These are phyloP conservation scores for Chrysemys picta DNA, from an alignment of 2,113 vertebrate species.

Conservation along the genomic window DNA sequence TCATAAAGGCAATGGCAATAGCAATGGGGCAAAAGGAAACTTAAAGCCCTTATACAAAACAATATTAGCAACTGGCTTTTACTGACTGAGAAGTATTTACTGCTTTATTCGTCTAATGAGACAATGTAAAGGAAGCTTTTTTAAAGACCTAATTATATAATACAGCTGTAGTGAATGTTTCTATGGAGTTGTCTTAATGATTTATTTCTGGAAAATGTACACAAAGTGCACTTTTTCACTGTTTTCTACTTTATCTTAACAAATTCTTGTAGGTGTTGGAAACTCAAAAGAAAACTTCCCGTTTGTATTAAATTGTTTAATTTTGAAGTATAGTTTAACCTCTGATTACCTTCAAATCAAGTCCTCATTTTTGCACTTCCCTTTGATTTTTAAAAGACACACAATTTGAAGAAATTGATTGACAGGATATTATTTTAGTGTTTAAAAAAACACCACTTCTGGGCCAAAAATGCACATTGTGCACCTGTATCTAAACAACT, in stretches of 20 bases:
- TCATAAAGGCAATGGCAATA: slow-evolving; percentile 9
- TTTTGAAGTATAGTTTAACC: not conserved
- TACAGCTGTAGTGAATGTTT: not conserved
- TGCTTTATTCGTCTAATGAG: slow-evolving; percentile 1
- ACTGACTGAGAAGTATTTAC: not conserved
- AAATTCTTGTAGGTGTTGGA: not conserved
- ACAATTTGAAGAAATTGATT: not conserved
- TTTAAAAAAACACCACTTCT: not conserved
- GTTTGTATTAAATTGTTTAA: not conserved
- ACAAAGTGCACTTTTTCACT: not conserved
- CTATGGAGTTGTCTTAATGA: not conserved
- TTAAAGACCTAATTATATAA: not conserved
- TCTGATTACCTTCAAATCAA: not conserved
- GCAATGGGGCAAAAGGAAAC: not conserved
- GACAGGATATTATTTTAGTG: not conserved
- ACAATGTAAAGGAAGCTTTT: not conserved
- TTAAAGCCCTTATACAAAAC: accelerated
- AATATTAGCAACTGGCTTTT: not conserved
- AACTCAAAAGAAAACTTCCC: not conserved
- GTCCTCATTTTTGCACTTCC: not conserved
- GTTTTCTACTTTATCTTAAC: not conserved
- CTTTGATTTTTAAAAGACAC: accelerated
- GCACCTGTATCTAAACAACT: not conserved
- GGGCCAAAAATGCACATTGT: not conserved
- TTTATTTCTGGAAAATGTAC: not conserved